A percentile compares a stretch with the other conserved stretches of the same genome.
phyloP scores from a whole-genome alignment of 30 jellyfish, hydroid and myxozoan genomes.

The Pelagia noctiluca region DNA sequence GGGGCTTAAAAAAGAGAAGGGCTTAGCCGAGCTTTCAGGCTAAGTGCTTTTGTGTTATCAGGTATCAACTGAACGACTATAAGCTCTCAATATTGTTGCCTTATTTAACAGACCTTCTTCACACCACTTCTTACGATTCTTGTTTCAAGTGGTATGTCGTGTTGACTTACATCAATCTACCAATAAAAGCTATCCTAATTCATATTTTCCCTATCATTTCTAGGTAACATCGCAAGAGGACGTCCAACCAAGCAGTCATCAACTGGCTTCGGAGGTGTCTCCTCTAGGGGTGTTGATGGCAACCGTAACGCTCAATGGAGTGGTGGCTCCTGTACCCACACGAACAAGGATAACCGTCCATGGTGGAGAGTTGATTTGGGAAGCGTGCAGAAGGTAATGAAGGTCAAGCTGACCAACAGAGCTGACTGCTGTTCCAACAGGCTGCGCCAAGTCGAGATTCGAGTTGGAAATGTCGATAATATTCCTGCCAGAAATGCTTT shows the following conservation, averaged over 20 bases:
- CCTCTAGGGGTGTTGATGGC: constrained; percentile 28
- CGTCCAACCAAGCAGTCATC: constrained; percentile 2
- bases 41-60: too few species aligned
- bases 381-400: not conserved
- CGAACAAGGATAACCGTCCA: not conserved
- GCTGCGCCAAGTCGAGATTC: not conserved
- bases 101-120: too few species aligned
- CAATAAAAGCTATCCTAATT: too few species aligned
- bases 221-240: not conserved
- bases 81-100: too few species aligned
- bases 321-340: constrained; percentile 16
- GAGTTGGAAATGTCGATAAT: not conserved
- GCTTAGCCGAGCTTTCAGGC: too few species aligned
- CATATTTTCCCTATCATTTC: too few species aligned
- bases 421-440: constrained; percentile 1
- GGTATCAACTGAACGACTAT: too few species aligned
- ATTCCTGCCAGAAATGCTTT: not conserved
- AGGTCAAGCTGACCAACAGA: not conserved
- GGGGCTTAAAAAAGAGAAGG: too few species aligned
- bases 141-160: too few species aligned
- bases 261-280: not conserved
- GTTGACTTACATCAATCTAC: too few species aligned
- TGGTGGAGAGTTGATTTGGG: constrained; percentile 46
- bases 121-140: too few species aligned
- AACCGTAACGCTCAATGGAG: constrained; percentile 14